Base-by-base conservation (phyloP, 2,888 invertebrate species). In the Lasius platythorax region DNA sequence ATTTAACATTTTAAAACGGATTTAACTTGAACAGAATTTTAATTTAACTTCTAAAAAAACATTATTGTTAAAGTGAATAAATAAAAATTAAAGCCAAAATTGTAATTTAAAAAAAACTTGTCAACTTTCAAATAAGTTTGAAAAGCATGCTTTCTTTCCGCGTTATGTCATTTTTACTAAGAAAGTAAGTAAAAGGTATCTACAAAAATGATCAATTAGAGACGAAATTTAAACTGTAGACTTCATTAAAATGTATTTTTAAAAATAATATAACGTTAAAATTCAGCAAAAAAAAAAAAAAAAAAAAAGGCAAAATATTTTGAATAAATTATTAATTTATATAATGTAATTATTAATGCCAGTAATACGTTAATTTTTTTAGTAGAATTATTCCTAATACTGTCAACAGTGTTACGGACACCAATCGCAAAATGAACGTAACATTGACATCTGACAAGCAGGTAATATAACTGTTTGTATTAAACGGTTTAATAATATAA, bases 291-390 rank as follows among this genome's bases (percentile, higher is more conserved):
- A 66, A 11, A 5, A 40, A 23, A 23, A 5, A 40, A 23, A 23
- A 23, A 23, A 23, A 23, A 23, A 23, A 30, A 30, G 30, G 30
- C 4, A 40, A 66, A 40, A 37, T 40, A 66, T 66, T 66, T 40
- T 66, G 64, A 40, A 33, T 30, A 33, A n/a, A 66, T 66, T 64
- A 64, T 37, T n/a, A 40, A 40, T 64, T 64, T 40, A 9, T 40
- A 66, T 40, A 40, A 66, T 33, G 9, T 66, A 40, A 40, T 66
- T 40, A 37, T 64, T n/a, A 37, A 64, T 64, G n/a, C n/a, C n/a
- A 64, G n/a, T 37, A n/a, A 64, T 40, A 37, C 3, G 9, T 64
- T 63, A 0, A 63, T 15, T 33, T 64, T 64, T 64, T 64, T n/a
- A 3, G n/a, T 18, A 23, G 23, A 23, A 9, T 64, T 61, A 3